phyloP scores from a whole-genome alignment of 2,888 invertebrate species.

The Caradrina clavipalpis region DNA sequence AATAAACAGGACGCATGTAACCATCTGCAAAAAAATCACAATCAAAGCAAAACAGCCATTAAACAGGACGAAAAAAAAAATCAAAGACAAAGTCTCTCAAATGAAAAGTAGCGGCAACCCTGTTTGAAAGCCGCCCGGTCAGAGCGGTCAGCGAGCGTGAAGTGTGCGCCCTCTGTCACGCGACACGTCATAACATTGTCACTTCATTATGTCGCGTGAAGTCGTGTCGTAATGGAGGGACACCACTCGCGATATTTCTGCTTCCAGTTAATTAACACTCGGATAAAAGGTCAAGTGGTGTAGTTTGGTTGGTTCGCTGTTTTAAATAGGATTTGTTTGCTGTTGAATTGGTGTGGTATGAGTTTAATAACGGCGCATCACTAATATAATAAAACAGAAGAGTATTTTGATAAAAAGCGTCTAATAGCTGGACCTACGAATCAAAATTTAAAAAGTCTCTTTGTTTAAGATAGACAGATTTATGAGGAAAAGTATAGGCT shows the following conservation, averaged over 20 bases:
- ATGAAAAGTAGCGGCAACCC: slow-evolving; percentile 33
- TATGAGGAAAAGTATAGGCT: no score
- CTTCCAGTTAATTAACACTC: slow-evolving; percentile 77
- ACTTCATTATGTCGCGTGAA: slow-evolving; percentile 82
- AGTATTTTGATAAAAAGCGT: no score
- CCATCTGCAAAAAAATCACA: not conserved
- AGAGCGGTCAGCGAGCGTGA: slow-evolving; percentile 68
- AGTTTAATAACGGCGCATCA: no score
- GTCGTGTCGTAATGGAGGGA: slow-evolving; percentile 72
- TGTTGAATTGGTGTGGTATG: not conserved
- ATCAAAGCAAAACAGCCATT: not conserved
- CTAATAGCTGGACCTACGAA: no score
- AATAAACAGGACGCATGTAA: not conserved
- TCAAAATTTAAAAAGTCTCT: no score
- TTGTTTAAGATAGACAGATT: no score
- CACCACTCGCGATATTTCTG: slow-evolving; percentile 69
- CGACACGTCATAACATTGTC: slow-evolving; percentile 80
- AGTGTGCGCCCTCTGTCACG: slow-evolving; percentile 73
- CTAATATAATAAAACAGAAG: no score
- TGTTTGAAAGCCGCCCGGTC: slow-evolving; percentile 40
- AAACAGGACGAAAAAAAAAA: not conserved
- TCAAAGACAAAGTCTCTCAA: not conserved
- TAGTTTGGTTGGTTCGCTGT: slow-evolving; percentile 33
- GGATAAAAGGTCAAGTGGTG: slow-evolving; percentile 73
- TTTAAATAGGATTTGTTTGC: slow-evolving; percentile 9